Base-by-base conservation (phyloP, 2,113 vertebrate genomes). In the Opisthocomus hoazin region DNA sequence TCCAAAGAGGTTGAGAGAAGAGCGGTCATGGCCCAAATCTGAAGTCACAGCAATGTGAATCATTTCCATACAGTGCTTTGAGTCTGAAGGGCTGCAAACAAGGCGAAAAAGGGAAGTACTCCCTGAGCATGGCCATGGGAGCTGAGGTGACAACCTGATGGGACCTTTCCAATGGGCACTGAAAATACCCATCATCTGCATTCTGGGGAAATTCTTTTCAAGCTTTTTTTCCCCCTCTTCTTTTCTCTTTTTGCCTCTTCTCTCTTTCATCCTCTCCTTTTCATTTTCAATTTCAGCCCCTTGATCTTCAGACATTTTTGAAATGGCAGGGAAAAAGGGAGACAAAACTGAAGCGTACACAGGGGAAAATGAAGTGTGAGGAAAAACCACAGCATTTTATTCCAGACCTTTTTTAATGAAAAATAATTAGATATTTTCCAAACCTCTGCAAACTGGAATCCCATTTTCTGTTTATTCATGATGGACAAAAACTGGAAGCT, bases 371-470 rank as follows among this genome's bases (percentile, higher is more conserved):
- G 45, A 93, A 91, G 41, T 43, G 16, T 76, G 37, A 53, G 45
- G 58, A 43, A 43, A 90, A 89, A 65, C 9, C 51, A 51, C 22
- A 66, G 15, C 24, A 79, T 63, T 71, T 94, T 77, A 84, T 88
- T 88, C 36, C 64, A 93, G 68, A 54, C 3, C 23, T 74, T 74
- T 58, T 77, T 82, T 91, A 90, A 83, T 54, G 57, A 82, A 89
- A 91, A 95, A 91, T 90, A 91, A 96, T 91, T 94, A 90, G 54
- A 79, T 91, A 70, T 94, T 89, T 94, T 90, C 91, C 91, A 91
- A 93, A 94, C 71, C 6, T 26, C 66, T 90, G 32, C 45, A 91
- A 91, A 60, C 21, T 73, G 39, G 58, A 57, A 30, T 73, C 45
- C 17, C 19, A 50, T 76, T 94, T 95, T 93, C 57, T 91, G 13